phyloP scores from a whole-genome alignment of 1,140 invertebrate genomes.

The Halictus rubicundus region DNA sequence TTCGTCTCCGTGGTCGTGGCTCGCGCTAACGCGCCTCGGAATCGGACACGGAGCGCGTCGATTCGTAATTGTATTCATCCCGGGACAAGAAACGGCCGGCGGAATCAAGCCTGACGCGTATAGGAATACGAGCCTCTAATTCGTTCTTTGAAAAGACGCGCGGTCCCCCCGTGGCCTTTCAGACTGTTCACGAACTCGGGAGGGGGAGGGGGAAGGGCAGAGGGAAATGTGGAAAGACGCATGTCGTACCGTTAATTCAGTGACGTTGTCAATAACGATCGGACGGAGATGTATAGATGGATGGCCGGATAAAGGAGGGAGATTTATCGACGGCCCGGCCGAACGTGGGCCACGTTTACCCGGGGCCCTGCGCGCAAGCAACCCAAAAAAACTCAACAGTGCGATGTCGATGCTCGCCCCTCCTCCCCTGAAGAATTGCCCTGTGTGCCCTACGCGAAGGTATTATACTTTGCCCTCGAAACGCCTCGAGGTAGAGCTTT shows the following conservation, averaged over 20 bases:
- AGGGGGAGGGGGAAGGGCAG: neutral
- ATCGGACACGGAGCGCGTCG: constrained; percentile 7
- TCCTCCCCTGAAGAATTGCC: neutral
- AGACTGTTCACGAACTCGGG: neutral
- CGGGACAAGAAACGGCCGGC: neutral
- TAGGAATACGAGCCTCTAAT: neutral
- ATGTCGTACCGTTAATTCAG: constrained; percentile 61
- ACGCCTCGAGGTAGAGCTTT: neutral
- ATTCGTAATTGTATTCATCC: constrained; percentile 24
- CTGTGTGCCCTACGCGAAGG: neutral
- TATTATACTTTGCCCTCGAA: neutral
- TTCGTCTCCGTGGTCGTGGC: neutral
- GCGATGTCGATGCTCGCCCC: neutral
- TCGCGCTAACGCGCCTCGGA: constrained; percentile 19
- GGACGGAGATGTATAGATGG: constrained; percentile 48
- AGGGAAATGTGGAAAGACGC: constrained; percentile 27
- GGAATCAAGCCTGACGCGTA: neutral
- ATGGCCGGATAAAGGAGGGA: constrained; percentile 51
- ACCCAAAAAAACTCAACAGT: neutral
- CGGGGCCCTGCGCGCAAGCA: neutral
- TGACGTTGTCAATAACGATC: constrained; percentile 64
- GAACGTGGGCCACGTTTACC: constrained; percentile 23
- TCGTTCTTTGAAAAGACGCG: neutral
- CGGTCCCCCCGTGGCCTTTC: neutral
- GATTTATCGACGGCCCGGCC: constrained; percentile 53